Conservation (phyloP, 1,140 invertebrate genomes). For the Brachionus rotundiformis region DNA sequence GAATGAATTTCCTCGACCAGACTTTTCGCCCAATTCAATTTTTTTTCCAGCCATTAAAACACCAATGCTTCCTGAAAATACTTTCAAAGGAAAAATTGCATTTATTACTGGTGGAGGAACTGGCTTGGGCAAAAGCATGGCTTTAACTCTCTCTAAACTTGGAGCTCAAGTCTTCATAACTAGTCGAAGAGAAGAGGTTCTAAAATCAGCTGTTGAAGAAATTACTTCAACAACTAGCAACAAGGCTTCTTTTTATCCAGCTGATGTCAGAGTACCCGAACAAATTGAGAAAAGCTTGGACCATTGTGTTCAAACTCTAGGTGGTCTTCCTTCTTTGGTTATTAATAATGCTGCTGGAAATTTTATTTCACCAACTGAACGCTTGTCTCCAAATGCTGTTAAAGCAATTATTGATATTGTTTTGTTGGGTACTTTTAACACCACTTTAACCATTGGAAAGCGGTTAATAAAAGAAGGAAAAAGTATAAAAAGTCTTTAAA, state of each 20-base stretch:
- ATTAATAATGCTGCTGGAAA: slow-evolving; percentile 71
- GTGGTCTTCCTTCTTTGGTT: slow-evolving; percentile 66
- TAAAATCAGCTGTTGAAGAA: slow-evolving; percentile 67
- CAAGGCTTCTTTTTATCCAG: slow-evolving; percentile 60
- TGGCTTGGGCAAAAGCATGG: slow-evolving; percentile 68
- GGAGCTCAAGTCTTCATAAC: slow-evolving; percentile 68
- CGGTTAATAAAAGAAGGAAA: slow-evolving; percentile 66
- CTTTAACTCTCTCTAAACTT: slow-evolving; percentile 65
- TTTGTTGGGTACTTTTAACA: slow-evolving; percentile 67
- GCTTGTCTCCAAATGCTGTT: slow-evolving; percentile 67
- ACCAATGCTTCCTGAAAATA: slow-evolving; percentile 61
- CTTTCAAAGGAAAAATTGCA: slow-evolving; percentile 65
- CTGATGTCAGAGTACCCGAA: slow-evolving; percentile 66
- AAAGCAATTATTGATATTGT: slow-evolving; percentile 68
- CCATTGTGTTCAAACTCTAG: slow-evolving; percentile 64
- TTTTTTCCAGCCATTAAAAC: slow-evolving; percentile 57
- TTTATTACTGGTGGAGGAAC: slow-evolving; percentile 69
- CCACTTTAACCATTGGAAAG: slow-evolving; percentile 68
- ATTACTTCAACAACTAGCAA: slow-evolving; percentile 64
- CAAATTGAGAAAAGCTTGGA: slow-evolving; percentile 66
- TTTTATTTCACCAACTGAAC: slow-evolving; percentile 68
- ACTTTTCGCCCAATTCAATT: slow-evolving; percentile 54
- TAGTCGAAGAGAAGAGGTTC: slow-evolving; percentile 65
- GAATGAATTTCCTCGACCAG: neutral
- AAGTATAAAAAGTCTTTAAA: slow-evolving; percentile 56